Base-by-base conservation (phyloP, 1,140 invertebrate genomes). In the Ceratosolen fusciceps region DNA sequence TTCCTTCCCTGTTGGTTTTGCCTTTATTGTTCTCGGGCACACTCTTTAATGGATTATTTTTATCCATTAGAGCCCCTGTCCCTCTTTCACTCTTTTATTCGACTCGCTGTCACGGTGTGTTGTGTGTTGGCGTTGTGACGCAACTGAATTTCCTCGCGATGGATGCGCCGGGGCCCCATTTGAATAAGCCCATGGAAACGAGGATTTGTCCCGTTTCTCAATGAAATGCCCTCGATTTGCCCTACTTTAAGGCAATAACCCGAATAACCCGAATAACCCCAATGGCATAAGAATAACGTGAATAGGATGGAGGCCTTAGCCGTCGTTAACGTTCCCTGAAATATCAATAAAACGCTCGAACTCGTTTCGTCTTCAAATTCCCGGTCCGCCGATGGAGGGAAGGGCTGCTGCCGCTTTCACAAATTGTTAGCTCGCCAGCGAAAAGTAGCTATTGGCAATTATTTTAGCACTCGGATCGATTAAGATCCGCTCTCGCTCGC, bases 41-140 rank as follows among this genome's bases (percentile, higher is more conserved):
- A 58, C 52, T 2, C 37, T 52, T 54, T 52, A 54, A 56, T 37
- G 71, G 52, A 73, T 73, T 73, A 73, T 73, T 58, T 52, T 34
- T 73, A 24, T 39, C 21, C 34, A 14, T 39, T 39, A 67, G 31
- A 67, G 1, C 10, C 34, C 34, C 39, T 12, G 39, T 12, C 39
- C 5, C 39, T 43, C 39, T 43, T 5, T 43, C 39, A 43, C 39
- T 43, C 39, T 43, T 12, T 12, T n/a, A n/a, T n/a, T n/a, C n/a
- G n/a, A n/a, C n/a, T n/a, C n/a, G n/a, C n/a, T n/a, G n/a, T n/a
- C n/a, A n/a, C n/a, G n/a, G n/a, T n/a, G n/a, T n/a, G n/a, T n/a
- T n/a, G n/a, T n/a, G n/a, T n/a, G n/a, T n/a, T n/a, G n/a, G n/a
- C n/a, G n/a, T n/a, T n/a, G n/a, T n/a, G n/a, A n/a, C n/a, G n/a